phyloP scores from a whole-genome alignment of 2,888 invertebrate species.

The Hyalella azteca region DNA sequence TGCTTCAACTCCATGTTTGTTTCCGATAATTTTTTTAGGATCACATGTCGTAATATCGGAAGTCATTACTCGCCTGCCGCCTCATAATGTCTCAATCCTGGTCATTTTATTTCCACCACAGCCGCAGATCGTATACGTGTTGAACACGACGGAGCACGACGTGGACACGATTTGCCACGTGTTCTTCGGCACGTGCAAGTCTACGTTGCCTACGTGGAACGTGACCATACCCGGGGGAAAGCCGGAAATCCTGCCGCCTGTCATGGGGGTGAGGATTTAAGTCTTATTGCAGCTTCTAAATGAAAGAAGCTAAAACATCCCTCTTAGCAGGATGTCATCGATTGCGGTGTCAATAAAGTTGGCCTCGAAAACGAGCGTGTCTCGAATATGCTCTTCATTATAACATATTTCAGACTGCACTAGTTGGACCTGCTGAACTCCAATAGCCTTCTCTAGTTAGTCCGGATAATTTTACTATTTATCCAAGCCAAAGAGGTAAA shows the following conservation, averaged over 20 bases:
- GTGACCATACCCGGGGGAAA: slow-evolving; percentile 41
- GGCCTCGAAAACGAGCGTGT: not conserved
- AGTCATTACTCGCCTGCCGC: no score
- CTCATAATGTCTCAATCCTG: no score
- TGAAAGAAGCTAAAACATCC: no score
- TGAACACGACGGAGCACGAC: not conserved
- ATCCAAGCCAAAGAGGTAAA: no score
- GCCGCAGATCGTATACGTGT: not conserved
- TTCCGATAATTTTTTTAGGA: no score
- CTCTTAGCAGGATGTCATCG: not conserved
- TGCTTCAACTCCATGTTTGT: no score
- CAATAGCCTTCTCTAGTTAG: not conserved
- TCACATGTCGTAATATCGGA: no score
- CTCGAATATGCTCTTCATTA: not conserved
- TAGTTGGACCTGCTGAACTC: not conserved
- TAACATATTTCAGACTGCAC: not conserved
- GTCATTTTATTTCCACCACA: no score
- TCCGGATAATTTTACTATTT: no score
- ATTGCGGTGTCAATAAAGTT: not conserved
- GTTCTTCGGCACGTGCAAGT: slow-evolving; percentile 48
- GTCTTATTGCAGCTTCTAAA: no score
- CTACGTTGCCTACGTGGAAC: slow-evolving; percentile 40
- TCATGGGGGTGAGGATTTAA: not conserved
- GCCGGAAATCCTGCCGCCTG: not conserved
- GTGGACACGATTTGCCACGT: slow-evolving; percentile 52